A percentile compares a stretch with the other conserved stretches of the same genome.
Conservation (phyloP, 2,113 vertebrate genomes). For the Poicephalus gulielmi region DNA sequence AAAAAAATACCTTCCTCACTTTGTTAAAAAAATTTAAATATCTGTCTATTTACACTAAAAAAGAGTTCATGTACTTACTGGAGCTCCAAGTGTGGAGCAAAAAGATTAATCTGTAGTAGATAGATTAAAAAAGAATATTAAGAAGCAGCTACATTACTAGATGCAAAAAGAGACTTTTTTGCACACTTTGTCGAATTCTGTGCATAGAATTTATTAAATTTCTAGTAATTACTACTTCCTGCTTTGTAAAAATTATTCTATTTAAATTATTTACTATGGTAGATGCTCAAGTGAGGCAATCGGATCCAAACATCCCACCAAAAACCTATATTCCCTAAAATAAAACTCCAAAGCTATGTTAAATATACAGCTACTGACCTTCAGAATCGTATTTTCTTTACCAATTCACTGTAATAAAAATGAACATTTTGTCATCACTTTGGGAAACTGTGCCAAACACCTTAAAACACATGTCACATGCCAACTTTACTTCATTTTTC, state of each 20-base stretch:
- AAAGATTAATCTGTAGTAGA: neutral
- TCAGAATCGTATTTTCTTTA: conserved; percentile 66
- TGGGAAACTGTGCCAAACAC: conserved; percentile 80
- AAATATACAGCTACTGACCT: conserved; percentile 65
- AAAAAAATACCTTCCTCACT: neutral
- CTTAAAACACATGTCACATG: conserved; percentile 83
- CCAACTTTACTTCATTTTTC: conserved; percentile 77
- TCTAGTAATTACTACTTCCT: neutral
- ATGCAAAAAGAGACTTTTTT: neutral
- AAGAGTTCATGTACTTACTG: neutral
- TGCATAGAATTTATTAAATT: neutral
- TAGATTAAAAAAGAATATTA: neutral
- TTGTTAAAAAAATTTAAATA: neutral
- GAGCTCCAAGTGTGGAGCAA: neutral
- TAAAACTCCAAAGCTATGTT: conserved; percentile 38
- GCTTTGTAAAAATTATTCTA: conserved; percentile 12
- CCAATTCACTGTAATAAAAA: conserved; percentile 74
- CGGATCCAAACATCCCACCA: conserved; percentile 7
- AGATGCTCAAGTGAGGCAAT: conserved; percentile 29
- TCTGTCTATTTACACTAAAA: neutral
- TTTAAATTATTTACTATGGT: conserved; percentile 37
- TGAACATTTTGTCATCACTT: conserved; percentile 82
- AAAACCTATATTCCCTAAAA: conserved; percentile 40
- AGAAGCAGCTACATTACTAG: neutral
- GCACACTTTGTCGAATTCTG: neutral